phyloP scores from a whole-genome alignment of 2,888 invertebrate species.

The Rhodophaea formosa region DNA sequence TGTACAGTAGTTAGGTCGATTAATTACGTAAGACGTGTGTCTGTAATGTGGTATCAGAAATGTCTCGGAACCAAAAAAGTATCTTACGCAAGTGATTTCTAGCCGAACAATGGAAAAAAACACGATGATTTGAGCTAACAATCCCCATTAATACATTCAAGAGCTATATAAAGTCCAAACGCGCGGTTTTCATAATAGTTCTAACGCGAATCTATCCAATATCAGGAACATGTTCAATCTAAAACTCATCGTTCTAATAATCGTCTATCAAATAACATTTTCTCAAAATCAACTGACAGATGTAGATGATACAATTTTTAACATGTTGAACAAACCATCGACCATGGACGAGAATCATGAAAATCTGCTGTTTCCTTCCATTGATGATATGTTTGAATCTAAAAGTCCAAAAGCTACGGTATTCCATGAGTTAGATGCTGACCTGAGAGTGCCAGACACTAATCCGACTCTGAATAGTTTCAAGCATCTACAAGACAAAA shows the following conservation, averaged over 20 bases:
- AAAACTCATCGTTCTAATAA: neutral
- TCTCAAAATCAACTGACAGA: neutral
- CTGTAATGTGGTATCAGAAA: neutral
- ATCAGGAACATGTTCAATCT: neutral
- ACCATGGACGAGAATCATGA: neutral
- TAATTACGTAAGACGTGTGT: neutral
- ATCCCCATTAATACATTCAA: neutral
- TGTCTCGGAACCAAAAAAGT: neutral
- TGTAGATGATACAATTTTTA: slow-evolving; percentile 5
- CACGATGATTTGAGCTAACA: slow-evolving; percentile 12
- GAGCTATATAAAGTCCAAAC: slow-evolving; percentile 4
- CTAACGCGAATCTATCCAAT: neutral
- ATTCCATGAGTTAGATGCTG: neutral
- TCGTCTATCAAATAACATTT: neutral
- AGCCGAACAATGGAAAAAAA: slow-evolving; percentile 15
- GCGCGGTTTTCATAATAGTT: neutral
- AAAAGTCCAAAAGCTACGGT: neutral
- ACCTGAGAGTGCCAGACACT: neutral
- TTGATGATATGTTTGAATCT: neutral
- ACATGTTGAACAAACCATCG: slow-evolving; percentile 10
- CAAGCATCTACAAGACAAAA: slow-evolving; percentile 5
- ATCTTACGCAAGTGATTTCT: slow-evolving; percentile 5
- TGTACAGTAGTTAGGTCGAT: neutral
- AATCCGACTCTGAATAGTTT: neutral
- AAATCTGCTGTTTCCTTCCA: no score